Conservation (phyloP, 1,140 invertebrate genomes). For the Temnothorax curvispinosus region DNA sequence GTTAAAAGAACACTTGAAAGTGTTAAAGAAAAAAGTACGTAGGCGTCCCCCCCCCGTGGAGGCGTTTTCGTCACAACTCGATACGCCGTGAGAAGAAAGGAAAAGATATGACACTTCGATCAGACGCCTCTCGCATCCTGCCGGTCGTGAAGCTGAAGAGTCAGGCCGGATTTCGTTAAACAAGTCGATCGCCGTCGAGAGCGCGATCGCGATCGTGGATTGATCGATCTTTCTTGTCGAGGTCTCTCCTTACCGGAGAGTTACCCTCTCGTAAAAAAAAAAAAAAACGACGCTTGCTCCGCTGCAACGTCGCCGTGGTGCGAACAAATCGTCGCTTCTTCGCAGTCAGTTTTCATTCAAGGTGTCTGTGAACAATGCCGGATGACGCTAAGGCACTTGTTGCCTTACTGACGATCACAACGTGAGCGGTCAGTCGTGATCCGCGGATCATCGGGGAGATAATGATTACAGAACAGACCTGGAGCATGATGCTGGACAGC, state of each 20-base stretch:
- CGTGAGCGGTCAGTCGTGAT: constrained; percentile 74
- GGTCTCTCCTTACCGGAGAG: not conserved
- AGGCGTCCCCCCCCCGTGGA: constrained; percentile 54
- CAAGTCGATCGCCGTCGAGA: not conserved
- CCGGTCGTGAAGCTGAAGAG: constrained; percentile 32
- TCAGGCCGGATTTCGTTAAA: not conserved
- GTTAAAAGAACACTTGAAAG: constrained; percentile 13
- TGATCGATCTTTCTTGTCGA: not conserved
- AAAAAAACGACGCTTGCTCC: constrained; percentile 3
- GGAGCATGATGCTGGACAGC: constrained; percentile 86
- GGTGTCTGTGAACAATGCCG: constrained; percentile 74
- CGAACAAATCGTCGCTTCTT: constrained; percentile 63
- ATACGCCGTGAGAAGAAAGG: constrained; percentile 40
- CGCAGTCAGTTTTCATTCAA: constrained; percentile 74
- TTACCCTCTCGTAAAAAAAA: constrained; percentile 3
- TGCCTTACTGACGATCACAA: constrained; percentile 74
- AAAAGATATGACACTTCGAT: constrained; percentile 47
- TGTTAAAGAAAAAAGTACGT: constrained; percentile 32
- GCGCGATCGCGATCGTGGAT: constrained; percentile 31
- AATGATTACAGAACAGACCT: constrained; percentile 86
- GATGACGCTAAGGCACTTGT: constrained; percentile 74
- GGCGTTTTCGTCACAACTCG: constrained; percentile 59
- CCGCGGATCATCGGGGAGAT: constrained; percentile 80
- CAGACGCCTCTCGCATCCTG: constrained; percentile 54
- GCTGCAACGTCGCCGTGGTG: constrained; percentile 44